Base-by-base conservation (phyloP, 2,888 invertebrate genomes). In the Abscondita cerata region DNA sequence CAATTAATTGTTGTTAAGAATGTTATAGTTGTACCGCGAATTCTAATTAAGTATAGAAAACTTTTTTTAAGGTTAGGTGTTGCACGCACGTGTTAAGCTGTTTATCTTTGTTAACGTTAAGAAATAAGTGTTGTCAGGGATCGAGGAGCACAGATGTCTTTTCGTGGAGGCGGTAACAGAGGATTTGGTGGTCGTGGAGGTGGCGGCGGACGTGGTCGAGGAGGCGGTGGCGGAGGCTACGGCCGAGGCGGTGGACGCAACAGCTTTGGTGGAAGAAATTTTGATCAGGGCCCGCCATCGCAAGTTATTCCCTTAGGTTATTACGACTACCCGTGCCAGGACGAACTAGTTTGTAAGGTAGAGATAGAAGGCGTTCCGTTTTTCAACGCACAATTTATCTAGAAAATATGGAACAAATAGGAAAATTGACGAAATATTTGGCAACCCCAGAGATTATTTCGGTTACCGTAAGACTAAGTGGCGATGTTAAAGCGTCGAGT, bases 381-480 rank as follows among this genome's bases (percentile, higher is more conserved):
- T 76, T 99, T 99, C 80, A 99, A 99, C 81, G 99, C 99, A 0
- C 97, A 0, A 92, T 99, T 66, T 99, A 89, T 78, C 85, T 98
- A 54, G 95, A 98, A 82, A 98, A 95, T 79, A 99, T 96, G 79
- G 92, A 97, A 78, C 96, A 96, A 79, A 89, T 99, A 69, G 99
- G 98, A 19, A 99, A 85, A 93, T 99, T 64, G 99, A 99, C 77
- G 99, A 99, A 83, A 99, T 99, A 73, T 97, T 99, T 80, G 99
- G 99, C 56, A 94, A 92, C 68, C 86, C 98, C n/a, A 86, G 90
- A 55, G 96, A 98, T 75, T 97, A 95, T 77, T 96, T 87, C 70
- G 70, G 95, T 99, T n/a, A 95, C 98, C 0, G 92, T 99, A n/a
- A 94, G 96, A 76, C 82, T 98, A 52, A 87, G 90, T 0, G 96